Evolutionary conservation across 2,888 invertebrate species (phyloP), one percentile per base, ranked within the genome.

Genomic region (Parnassius smintheus): DNA sequence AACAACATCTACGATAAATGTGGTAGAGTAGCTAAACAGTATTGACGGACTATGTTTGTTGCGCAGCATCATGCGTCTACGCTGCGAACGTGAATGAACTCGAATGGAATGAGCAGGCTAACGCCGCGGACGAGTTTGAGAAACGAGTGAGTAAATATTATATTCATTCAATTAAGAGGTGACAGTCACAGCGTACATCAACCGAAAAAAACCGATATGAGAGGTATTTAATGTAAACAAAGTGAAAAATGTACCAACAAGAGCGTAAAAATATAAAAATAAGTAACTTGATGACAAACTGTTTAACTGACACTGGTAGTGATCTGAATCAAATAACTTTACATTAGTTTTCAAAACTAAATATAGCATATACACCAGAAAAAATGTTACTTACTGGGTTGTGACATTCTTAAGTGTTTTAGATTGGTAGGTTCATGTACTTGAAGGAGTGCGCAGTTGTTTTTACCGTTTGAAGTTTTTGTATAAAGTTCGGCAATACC

Each of bases 211-310:
- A 18, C 1, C 18, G 18, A 1, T 1, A 18, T 18, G 1, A 18
- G 18, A 0, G 25, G 55, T 54, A 50, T 41, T 59, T 13, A 65
- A 59, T 12, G 65, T 60, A 59, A 59, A 62, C 65, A 60, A 49
- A 3, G 2, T n/a, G 22, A 4, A 25, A 1, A 4, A 12, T 11
- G 18, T 52, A 42, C 13, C 42, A 58, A 11, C 59, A 62, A n/a
- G 61, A 61, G 51, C 59, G 61, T 66, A 49, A 64, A 64, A 44
- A 18, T n/a, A 22, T 66, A 11, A 13, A 59, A 57, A 61, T 64
- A 54, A 52, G 59, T 53, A 57, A 57, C 11, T 48, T 50, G 25
- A 57, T 22, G 2, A 10, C 45, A 4, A 45, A 45, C 11, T 45
- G 45, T 10, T 45, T 45, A 9, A 45, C 11, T 10, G 45, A 45